Percentiles rank a stretch among this genome's conserved stretches.
phyloP scores from a whole-genome alignment of 2,888 invertebrate genomes.

The Schrankia costaestrigalis region DNA sequence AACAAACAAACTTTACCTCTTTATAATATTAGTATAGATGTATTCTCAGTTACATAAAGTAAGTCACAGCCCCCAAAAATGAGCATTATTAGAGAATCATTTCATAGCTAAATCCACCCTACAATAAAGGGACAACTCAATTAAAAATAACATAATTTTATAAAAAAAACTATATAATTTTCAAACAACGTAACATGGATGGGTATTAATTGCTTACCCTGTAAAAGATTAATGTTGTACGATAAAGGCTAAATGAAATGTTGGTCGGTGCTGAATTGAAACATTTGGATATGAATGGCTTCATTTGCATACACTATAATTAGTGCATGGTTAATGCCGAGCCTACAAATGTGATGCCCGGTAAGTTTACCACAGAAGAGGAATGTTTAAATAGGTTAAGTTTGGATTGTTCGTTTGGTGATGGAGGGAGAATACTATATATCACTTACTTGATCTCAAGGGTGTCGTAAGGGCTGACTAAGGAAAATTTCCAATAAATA shows the following conservation, averaged over 20 bases:
- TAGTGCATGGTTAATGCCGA: conserved; percentile 57
- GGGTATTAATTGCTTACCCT: conserved; percentile 38
- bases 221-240: conserved; percentile 49
- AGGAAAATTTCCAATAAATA: too few relatives aligned
- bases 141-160: conserved; percentile 9
- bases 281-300: conserved; percentile 64
- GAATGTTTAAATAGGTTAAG: conserved; percentile 11
- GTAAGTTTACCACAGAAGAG: conserved; percentile 5
- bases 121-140: conserved; percentile 2
- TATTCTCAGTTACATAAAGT: too few relatives aligned
- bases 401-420: background rate
- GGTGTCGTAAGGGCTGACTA: too few relatives aligned
- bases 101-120: conserved; percentile 2
- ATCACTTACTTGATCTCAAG: too few relatives aligned
- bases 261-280: conserved; percentile 60
- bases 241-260: conserved; percentile 68
- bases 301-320: conserved; percentile 72
- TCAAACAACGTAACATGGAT: conserved; percentile 20
- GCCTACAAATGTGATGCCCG: conserved; percentile 10
- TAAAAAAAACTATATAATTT: conserved; percentile 16
- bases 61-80: too few relatives aligned
- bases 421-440: too few relatives aligned
- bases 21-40: too few relatives aligned
- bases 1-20: too few relatives aligned
- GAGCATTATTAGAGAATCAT: too few relatives aligned